Evolutionary conservation across 2,888 invertebrate genomes (phyloP), one percentile per base, ranked within the genome.

Genomic region (Hyposoter didymator): DNA sequence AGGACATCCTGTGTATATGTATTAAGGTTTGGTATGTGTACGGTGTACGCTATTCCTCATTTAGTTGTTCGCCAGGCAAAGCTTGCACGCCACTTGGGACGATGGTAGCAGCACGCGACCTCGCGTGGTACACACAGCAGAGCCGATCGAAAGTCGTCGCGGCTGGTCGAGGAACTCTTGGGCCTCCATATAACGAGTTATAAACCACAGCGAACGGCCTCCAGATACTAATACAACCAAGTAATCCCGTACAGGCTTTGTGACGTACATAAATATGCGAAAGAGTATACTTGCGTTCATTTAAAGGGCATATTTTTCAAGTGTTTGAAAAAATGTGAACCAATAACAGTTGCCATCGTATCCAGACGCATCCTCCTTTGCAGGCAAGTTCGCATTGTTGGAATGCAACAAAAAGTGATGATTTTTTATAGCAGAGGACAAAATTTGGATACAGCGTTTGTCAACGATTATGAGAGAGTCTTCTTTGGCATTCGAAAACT

Each of bases 101-200:
- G 78, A 72, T 75, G 81, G 70, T 69, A 85, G 89, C 90, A 85
- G 89, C 90, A 91, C 90, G 90, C 90, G 89, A 91, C 89, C 89
- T 91, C 89, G 91, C 91, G 89, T 91, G 91, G 89, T 76, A 87
- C 86, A 85, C 74, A 75, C 66, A 75, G 19, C 66, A 22, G 78
- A 22, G 78, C 75, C 87, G 89, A 90, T 90, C 89, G 89, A 90
- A 90, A 89, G 89, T 88, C 87, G 81, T 79, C 79, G 75, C 79
- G 75, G 74, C 76, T 81, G 83, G 82, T 83, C 80, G 76, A 80
- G 80, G 73, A 80, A 80, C 80, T 83, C 74, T 83, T 62, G 64
- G 55, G 62, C 64, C 64, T 78, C 52, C 67, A 74, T 81, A 81
- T 81, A 81, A 84, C 80, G 78, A 86, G 73, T 81, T 80, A 78